Evolutionary conservation across 2,888 invertebrate genomes (phyloP).

Genomic region (Choristoneura rosaceana): DNA sequence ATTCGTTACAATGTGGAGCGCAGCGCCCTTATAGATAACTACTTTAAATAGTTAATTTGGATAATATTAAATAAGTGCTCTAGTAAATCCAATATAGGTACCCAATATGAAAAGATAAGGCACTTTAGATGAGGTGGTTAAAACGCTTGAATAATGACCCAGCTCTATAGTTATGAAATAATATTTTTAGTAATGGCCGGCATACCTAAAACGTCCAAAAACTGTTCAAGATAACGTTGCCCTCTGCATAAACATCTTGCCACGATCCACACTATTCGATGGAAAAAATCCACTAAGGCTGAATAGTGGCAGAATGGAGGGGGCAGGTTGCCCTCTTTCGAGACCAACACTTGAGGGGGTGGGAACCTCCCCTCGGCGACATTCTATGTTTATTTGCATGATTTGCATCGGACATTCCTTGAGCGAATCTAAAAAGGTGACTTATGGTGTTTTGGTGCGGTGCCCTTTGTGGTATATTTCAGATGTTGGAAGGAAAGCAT

Average conservation of each 20-base stretch:
- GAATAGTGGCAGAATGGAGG: slow-evolving; percentile 69
- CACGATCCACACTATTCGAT: slow-evolving; percentile 63
- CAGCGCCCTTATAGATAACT: too few relatives aligned
- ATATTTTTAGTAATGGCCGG: not conserved
- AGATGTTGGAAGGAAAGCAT: not conserved
- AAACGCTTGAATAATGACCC: not conserved
- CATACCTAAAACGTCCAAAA: slow-evolving; percentile 1
- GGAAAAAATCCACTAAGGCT: slow-evolving; percentile 79
- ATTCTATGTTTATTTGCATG: slow-evolving; percentile 80
- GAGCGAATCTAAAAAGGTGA: slow-evolving; percentile 38
- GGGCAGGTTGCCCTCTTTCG: slow-evolving; percentile 69
- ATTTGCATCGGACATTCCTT: slow-evolving; percentile 76
- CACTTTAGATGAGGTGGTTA: too few relatives aligned
- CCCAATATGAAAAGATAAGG: too few relatives aligned
- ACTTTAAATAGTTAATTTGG: too few relatives aligned
- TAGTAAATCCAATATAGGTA: too few relatives aligned
- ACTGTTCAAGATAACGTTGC: slow-evolving; percentile 35
- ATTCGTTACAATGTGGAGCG: too few relatives aligned
- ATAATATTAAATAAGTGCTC: too few relatives aligned
- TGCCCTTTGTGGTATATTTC: slow-evolving; percentile 31
- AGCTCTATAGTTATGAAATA: not conserved
- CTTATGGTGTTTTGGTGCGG: slow-evolving; percentile 36
- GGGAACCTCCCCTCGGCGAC: slow-evolving; percentile 55
- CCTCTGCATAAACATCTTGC: slow-evolving; percentile 39
- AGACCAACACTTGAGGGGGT: slow-evolving; percentile 70